Percentiles rank a stretch among this genome's conserved stretches.
Conservation (phyloP, 1,140 invertebrate species). For the Hydropsyche tenuis region DNA sequence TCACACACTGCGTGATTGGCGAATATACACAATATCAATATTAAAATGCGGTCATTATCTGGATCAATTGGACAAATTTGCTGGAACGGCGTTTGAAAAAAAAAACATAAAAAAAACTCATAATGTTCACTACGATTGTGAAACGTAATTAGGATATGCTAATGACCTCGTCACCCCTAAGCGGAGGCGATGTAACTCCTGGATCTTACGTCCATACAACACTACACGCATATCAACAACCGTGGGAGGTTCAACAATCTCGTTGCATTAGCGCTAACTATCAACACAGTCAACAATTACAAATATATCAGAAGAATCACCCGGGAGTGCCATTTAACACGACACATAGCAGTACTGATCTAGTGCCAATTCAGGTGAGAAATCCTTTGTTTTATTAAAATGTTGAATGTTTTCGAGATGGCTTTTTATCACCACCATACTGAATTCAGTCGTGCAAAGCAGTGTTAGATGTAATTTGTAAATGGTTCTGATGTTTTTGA, state of each 20-base stretch:
- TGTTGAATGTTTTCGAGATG: neutral
- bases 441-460: too few relatives aligned
- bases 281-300: constrained; percentile 50
- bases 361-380: constrained; percentile 75
- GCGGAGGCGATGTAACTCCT: constrained; percentile 45
- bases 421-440: neutral
- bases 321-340: constrained; percentile 57
- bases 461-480: too few relatives aligned
- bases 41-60: constrained; percentile 21
- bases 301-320: constrained; percentile 52
- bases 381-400: neutral
- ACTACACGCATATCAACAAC: constrained; percentile 65
- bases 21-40: constrained; percentile 29
- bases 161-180: constrained; percentile 45
- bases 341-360: constrained; percentile 65
- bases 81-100: neutral
- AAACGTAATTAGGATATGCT: constrained; percentile 40
- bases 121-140: neutral
- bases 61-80: constrained; percentile 8
- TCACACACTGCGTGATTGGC: constrained; percentile 52
- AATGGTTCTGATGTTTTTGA: too few relatives aligned
- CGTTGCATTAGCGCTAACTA: constrained; percentile 56
- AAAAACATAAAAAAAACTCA: neutral
- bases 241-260: constrained; percentile 64
- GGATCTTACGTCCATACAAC: constrained; percentile 59